A percentile compares a stretch with the other conserved stretches of the same genome.
Conservation (phyloP, 2,888 invertebrate species). For the Andrena minutula region DNA sequence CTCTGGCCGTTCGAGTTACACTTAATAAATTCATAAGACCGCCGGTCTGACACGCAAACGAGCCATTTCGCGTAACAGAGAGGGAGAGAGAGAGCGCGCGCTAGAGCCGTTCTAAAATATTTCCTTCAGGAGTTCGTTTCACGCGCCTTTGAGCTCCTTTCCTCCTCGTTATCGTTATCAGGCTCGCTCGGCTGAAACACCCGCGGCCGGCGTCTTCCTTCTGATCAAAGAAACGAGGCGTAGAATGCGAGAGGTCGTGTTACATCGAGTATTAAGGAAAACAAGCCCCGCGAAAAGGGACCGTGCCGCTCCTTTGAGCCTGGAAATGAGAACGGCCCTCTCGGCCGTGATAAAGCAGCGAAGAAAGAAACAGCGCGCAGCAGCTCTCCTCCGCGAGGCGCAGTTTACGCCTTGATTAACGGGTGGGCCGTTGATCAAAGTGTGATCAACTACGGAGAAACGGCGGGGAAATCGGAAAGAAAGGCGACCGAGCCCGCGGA, state of each 20-base stretch:
- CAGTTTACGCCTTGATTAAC: slow-evolving; percentile 63
- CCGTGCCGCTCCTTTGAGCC: slow-evolving; percentile 53
- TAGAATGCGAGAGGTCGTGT: slow-evolving; percentile 56
- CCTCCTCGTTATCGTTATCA: slow-evolving; percentile 45
- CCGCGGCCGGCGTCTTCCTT: slow-evolving; percentile 24
- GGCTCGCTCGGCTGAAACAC: not conserved
- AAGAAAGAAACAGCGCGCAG: slow-evolving; percentile 35
- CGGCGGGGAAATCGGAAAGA: slow-evolving; percentile 32
- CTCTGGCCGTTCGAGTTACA: slow-evolving; percentile 30
- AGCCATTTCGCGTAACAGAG: slow-evolving; percentile 31
- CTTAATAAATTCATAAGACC: slow-evolving; percentile 36
- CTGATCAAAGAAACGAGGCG: slow-evolving; percentile 56
- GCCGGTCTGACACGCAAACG: slow-evolving; percentile 37
- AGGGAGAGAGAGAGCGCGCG: not conserved
- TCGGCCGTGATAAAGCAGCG: slow-evolving; percentile 43
- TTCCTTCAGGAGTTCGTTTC: slow-evolving; percentile 29
- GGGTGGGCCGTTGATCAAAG: slow-evolving; percentile 55
- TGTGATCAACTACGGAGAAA: slow-evolving; percentile 35
- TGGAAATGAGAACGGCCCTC: slow-evolving; percentile 50
- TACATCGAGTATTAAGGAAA: slow-evolving; percentile 64
- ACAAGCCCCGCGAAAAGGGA: slow-evolving; percentile 43
- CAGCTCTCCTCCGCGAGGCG: slow-evolving; percentile 15
- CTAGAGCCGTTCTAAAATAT: slow-evolving; percentile 26
- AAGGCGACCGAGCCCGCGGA: slow-evolving; percentile 10
- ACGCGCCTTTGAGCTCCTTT: not conserved